Evolutionary conservation across 2,797 vertebrate species (phyloP).

Genomic region (Ispidina picta): DNA sequence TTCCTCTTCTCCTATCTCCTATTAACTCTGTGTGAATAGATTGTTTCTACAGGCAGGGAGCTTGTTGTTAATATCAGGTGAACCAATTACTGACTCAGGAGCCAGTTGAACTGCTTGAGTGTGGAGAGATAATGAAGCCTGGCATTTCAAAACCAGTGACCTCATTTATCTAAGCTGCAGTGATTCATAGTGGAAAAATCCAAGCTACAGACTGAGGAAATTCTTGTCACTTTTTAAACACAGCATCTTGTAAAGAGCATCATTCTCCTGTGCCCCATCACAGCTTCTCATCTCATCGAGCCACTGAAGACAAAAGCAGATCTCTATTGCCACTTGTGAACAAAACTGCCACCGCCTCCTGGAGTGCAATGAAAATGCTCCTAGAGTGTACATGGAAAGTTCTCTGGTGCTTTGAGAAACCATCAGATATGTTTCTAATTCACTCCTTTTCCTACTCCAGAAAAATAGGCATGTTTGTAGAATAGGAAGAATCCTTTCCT

Average conservation of each 20-base stretch:
- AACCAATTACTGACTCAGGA: conserved; percentile 34
- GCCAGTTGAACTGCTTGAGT: not conserved
- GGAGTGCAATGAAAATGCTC: not conserved
- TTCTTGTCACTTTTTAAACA: not conserved
- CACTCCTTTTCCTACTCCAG: not conserved
- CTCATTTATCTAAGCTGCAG: conserved; percentile 32
- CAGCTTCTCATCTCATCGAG: not conserved
- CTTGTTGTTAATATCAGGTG: conserved; percentile 34
- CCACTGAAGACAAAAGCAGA: not conserved
- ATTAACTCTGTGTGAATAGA: not conserved
- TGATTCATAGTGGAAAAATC: conserved; percentile 1
- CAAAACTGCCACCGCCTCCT: not conserved
- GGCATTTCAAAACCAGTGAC: conserved; percentile 39
- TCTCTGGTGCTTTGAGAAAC: not conserved
- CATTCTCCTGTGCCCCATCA: not conserved
- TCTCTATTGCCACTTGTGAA: not conserved
- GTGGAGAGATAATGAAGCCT: conserved; percentile 28
- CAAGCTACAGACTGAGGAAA: not conserved
- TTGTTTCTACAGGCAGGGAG: not conserved
- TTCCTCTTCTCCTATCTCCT: not conserved
- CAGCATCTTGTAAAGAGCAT: not conserved
- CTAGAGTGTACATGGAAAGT: not conserved
- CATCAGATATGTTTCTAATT: not conserved
- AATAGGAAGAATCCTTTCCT: not conserved
- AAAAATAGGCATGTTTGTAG: not conserved